Evolutionary conservation across 2,797 vertebrate species (phyloP), one percentile per base, ranked within the genome.

Genomic region (Ambastaia sidthimunki): DNA sequence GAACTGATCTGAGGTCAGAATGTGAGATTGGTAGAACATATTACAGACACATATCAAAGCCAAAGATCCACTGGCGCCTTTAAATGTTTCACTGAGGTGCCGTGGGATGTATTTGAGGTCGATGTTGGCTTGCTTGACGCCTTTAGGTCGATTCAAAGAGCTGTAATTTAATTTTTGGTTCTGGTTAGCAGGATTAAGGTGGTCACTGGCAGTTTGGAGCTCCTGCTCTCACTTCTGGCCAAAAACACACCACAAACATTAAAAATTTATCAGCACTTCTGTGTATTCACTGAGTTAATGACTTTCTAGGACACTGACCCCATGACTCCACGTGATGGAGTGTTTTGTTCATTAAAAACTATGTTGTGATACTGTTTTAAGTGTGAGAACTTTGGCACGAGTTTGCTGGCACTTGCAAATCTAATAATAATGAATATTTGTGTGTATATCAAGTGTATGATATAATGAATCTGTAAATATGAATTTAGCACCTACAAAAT

Each of bases 1-100:
- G 48, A 74, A 69, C 68, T 74, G 74, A 65, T 72, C 37, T 71
- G 41, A 59, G 41, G 54, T 47, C 59, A 37, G 67, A 66, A 37
- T 23, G 52, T 85, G 55, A 70, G 80, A 44, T 50, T 23, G 13
- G 31, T 7, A 71, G 23, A 37, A 37, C 34, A 37, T 25, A n/a
- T 34, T 25, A 52, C 41, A 16, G 25, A 69, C 73, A 23, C 47
- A 54, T 21, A 25, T 12, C 16, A 18, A 28, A 31, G 10, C 63
- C 63, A 12, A 10, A 23, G 62, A 37, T 44, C 31, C 16, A 23
- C 18, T 55, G 21, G 23, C 50, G 54, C 21, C 21, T 76, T 37
- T 7, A 37, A 37, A 41, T 19, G 62, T n/a, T 65, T 15, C 18
- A 23, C 10, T 16, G 62, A 25, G 41, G 10, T 21, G 15, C 15